Evolutionary conservation across 2,888 invertebrate genomes (phyloP).

Genomic region (Hirtodrosophila confusa): DNA sequence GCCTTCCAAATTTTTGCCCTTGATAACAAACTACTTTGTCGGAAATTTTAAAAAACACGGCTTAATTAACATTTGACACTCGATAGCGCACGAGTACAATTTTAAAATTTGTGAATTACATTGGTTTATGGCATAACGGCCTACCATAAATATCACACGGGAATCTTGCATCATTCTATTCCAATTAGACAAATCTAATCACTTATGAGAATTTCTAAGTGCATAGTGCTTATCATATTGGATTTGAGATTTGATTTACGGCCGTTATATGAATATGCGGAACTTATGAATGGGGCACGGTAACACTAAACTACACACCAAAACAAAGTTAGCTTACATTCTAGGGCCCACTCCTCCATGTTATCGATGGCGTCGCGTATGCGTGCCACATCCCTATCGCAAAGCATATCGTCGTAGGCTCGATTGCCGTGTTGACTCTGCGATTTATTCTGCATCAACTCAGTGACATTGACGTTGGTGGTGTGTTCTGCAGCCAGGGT

Average conservation of each 20-base stretch:
- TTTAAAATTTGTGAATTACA: background rate
- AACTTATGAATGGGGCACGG: slow-evolving; percentile 23
- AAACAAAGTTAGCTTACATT: slow-evolving; percentile 75
- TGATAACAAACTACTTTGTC: no score
- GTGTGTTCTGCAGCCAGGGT: slow-evolving; percentile 52
- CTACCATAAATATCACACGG: background rate
- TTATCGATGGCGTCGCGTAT: slow-evolving; percentile 70
- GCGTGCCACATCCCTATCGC: slow-evolving; percentile 68
- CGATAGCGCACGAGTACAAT: background rate
- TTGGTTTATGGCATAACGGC: no score
- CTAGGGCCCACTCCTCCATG: slow-evolving; percentile 81
- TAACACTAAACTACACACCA: background rate
- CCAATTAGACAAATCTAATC: slow-evolving; percentile 32
- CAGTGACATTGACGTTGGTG: slow-evolving; percentile 28
- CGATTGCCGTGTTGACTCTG: slow-evolving; percentile 46
- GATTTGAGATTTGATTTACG: slow-evolving; percentile 48
- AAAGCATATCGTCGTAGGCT: slow-evolving; percentile 54
- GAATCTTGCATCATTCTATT: slow-evolving; percentile 19
- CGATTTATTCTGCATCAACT: slow-evolving; percentile 20
- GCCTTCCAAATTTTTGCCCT: no score
- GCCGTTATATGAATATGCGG: background rate
- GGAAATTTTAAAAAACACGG: no score
- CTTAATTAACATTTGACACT: no score
- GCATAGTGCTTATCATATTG: slow-evolving; percentile 18
- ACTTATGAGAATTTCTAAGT: slow-evolving; percentile 3